Evolutionary conservation across 2,797 vertebrate genomes (phyloP), one percentile per base, ranked within the genome.

Genomic region (Darevskia nairensis): DNA sequence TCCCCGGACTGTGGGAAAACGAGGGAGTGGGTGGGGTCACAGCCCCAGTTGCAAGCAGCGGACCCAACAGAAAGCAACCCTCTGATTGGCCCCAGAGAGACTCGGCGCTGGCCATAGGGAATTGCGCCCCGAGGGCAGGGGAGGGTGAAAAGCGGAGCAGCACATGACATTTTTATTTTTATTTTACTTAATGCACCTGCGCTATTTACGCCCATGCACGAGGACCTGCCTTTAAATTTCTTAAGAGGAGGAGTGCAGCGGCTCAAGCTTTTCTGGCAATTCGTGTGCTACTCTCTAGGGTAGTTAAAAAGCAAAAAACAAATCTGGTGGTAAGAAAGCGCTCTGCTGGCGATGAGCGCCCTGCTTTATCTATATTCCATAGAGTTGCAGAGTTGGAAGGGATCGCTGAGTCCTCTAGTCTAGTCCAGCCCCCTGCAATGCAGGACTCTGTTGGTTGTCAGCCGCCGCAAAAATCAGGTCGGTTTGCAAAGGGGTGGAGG

Each of bases 1-100:
- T 25, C 72, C 46, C 27, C 39, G 1, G 46, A 87, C 39, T 55
- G 35, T 75, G 85, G 41, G 85, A 87, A 87, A 90, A 44, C 25
- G 0, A n/a, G 39, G 66, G 75, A 61, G 89, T 71, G 89, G 39
- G 81, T 8, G 85, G 81, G 19, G 41, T n/a, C 71, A n/a, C 27
- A n/a, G 41, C 59, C 81, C 61, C 83, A 25, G 17, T n/a, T 32
- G 61, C 8, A 6, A 55, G 79, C 61, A n/a, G 71, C 78, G 13
- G 74, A 41, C 44, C 61, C 76, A 84, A 88, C 71, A 77, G 69
- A 77, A 69, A 75, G 86, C 71, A 21, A 39, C 9, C 44, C 17
- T 2, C 61, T 35, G 71, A 85, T 88, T 90, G 89, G 86, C 44
- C 35, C 44, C 71, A 3, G 17, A 0, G 11, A 25, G 76, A 6